phyloP scores from a whole-genome alignment of 2,888 invertebrate species.

The Pogonocherus hispidulus region DNA sequence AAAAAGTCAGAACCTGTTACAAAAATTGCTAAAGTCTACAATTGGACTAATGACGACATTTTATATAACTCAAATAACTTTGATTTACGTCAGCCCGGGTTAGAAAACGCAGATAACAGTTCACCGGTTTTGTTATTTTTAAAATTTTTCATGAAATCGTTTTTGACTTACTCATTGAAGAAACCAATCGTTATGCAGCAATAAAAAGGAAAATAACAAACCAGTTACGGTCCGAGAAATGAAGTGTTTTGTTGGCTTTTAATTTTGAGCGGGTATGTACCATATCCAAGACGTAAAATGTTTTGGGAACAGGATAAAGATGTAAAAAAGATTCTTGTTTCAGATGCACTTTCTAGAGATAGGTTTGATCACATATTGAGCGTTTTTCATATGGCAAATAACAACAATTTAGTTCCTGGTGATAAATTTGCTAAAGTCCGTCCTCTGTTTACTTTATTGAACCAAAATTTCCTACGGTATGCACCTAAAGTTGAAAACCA shows the following conservation, averaged over 20 bases:
- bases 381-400: slow-evolving; percentile 25
- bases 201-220: slow-evolving; percentile 13
- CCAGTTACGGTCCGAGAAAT: slow-evolving; percentile 13
- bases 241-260: slow-evolving; percentile 25
- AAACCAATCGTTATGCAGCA: slow-evolving; percentile 12
- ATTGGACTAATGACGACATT: slow-evolving; percentile 15
- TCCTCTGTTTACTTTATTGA: slow-evolving; percentile 5
- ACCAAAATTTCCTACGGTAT: slow-evolving; percentile 8
- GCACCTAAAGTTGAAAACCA: slow-evolving; percentile 8
- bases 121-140: slow-evolving; percentile 15
- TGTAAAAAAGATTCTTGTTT: slow-evolving; percentile 9
- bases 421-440: too few species aligned
- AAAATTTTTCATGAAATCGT: slow-evolving; percentile 16
- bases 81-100: slow-evolving; percentile 2
- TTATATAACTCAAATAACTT: slow-evolving; percentile 6
- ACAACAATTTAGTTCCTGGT: slow-evolving; percentile 16
- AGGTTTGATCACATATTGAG: slow-evolving; percentile 29
- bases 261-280: slow-evolving; percentile 30
- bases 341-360: slow-evolving; percentile 28
- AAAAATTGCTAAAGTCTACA: slow-evolving; percentile 16
- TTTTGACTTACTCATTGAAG: slow-evolving; percentile 8
- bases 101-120: slow-evolving; percentile 7
- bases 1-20: slow-evolving; percentile 9
- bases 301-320: slow-evolving; percentile 28
- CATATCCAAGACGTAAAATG: slow-evolving; percentile 23